phyloP scores from a whole-genome alignment of 2,113 vertebrate genomes.

The Hyperoodon ampullatus region DNA sequence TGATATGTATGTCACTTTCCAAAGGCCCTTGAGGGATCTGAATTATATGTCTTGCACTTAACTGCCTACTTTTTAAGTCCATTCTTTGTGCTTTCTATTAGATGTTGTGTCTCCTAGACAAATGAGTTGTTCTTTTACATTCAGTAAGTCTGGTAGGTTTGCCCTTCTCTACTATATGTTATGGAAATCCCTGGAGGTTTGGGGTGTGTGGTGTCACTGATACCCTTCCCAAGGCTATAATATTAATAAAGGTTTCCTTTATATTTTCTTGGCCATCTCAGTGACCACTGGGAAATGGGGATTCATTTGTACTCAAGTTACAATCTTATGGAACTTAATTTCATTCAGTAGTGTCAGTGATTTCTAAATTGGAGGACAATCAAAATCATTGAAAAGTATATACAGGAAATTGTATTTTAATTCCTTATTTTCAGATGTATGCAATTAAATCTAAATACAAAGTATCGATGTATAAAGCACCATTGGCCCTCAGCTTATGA shows the following conservation, averaged over 20 bases:
- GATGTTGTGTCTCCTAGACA: not conserved
- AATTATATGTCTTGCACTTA: not conserved
- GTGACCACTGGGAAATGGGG: not conserved
- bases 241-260: not conserved
- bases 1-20: not conserved
- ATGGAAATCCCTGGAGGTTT: not conserved
- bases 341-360: not conserved
- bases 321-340: not conserved
- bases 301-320: not conserved
- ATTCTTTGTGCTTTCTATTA: not conserved
- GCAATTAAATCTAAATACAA: constrained; percentile 27
- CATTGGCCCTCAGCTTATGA: not conserved
- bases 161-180: not conserved
- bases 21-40: not conserved
- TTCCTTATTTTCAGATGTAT: constrained; percentile 1
- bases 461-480: not conserved
- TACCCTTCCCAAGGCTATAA: not conserved
- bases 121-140: not conserved
- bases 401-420: constrained; percentile 28
- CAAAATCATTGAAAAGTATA: constrained; percentile 1
- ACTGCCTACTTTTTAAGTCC: not conserved
- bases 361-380: constrained; percentile 5
- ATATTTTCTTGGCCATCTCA: not conserved
- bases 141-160: not conserved
- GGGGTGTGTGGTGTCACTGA: not conserved